Evolutionary conservation across 2,113 vertebrate species (phyloP), one percentile per base, ranked within the genome.

Genomic region (Campylorhamphus procurvoides): DNA sequence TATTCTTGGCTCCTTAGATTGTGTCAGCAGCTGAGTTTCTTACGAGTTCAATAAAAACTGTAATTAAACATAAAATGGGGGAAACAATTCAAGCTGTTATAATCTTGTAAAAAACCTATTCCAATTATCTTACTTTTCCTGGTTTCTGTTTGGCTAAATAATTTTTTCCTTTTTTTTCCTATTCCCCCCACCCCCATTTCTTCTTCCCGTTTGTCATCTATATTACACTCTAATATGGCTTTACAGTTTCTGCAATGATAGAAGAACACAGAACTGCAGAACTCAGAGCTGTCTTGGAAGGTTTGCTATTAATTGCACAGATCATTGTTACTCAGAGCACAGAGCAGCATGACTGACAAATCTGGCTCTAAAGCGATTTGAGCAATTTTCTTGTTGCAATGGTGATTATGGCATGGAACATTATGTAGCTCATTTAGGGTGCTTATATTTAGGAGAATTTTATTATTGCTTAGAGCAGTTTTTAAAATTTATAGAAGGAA

Each of bases 41-140:
- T 95, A 96, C 1, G 52, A 93, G 72, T 96, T 76, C 59, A 96
- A 91, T 96, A 96, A 97, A 97, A 97, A 90, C 77, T 89, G 84
- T 95, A 97, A 97, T 95, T 97, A 96, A 97, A 85, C 79, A 94
- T 84, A 94, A 96, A 97, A 95, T 11, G 81, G 44, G 55, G 55
- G 19, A 68, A 89, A 89, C 59, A 88, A 96, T 96, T 96, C 85
- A 95, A 93, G 91, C 72, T 93, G 72, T 60, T 84, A 59, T n/a
- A 76, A 88, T 96, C 76, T 93, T 94, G 52, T 42, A 64, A 83
- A 83, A 95, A 87, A 8, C 53, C 49, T 15, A 82, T 40, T 39
- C 53, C 67, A 89, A 91, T 95, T 84, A 87, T 85, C 80, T 83
- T 93, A 67, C 87, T 84, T 84, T 90, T 96, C 47, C 78, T 89